Conservation (phyloP, 2,888 invertebrate species). For the Rhyacophila evoluta region DNA sequence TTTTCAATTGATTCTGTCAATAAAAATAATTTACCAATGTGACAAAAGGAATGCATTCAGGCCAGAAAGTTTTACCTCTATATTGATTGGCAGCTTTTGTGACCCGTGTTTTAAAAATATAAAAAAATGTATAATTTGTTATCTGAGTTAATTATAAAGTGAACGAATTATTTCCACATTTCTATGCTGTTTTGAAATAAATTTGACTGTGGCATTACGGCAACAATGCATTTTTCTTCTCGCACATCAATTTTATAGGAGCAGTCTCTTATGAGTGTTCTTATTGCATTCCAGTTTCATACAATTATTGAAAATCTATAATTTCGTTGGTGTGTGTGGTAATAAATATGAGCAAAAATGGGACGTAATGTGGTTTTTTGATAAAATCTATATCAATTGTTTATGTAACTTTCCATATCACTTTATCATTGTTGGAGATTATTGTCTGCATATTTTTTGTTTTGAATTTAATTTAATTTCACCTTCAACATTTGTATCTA, state of each 20-base stretch:
- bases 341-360: not conserved
- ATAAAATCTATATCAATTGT: slow-evolving; percentile 24
- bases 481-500: not conserved
- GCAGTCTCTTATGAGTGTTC: not conserved
- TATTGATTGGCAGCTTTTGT: too few species aligned
- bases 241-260: not conserved
- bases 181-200: too few species aligned
- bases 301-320: not conserved
- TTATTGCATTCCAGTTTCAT: not conserved
- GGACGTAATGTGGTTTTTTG: slow-evolving; percentile 24
- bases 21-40: not conserved
- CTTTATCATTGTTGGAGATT: slow-evolving; percentile 15
- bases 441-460: not conserved
- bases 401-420: slow-evolving; percentile 19
- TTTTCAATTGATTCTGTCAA: not conserved
- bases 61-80: too few species aligned
- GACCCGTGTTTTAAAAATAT: too few species aligned
- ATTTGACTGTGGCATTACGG: too few species aligned
- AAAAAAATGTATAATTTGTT: too few species aligned
- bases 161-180: too few species aligned
- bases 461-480: not conserved
- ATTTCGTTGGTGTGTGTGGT: not conserved
- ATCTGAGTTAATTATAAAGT: too few species aligned
- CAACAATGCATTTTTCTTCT: not conserved
- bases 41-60: not conserved